A percentile compares a stretch with the other conserved stretches of the same genome.
Evolutionary conservation across 2,888 invertebrate genomes (phyloP).

Genomic region (Mongoloraphidia duomilia): DNA sequence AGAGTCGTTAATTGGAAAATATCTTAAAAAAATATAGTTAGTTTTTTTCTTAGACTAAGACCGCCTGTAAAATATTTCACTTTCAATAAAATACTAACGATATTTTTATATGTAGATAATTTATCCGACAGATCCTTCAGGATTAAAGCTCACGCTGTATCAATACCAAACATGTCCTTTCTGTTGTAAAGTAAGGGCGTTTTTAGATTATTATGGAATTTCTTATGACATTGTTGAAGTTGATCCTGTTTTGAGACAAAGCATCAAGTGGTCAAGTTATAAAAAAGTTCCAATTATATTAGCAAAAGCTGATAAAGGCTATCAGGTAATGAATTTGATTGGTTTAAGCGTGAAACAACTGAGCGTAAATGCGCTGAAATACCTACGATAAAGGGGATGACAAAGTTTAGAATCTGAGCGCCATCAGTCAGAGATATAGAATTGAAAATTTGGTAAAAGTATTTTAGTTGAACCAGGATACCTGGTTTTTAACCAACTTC

Average conservation of each 20-base stretch:
- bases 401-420: background rate
- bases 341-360: background rate
- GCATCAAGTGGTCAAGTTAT: slow-evolving; percentile 86
- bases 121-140: slow-evolving; percentile 47
- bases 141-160: slow-evolving; percentile 72
- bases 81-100: background rate
- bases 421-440: background rate
- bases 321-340: slow-evolving; percentile 36
- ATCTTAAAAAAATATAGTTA: no score
- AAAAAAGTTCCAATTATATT: slow-evolving; percentile 90
- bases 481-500: no score
- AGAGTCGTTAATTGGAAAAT: no score
- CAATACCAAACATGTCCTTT: slow-evolving; percentile 98
- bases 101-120: slow-evolving; percentile 36
- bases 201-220: slow-evolving; percentile 82
- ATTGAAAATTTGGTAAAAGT: background rate
- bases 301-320: slow-evolving; percentile 55
- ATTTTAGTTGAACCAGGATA: background rate
- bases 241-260: slow-evolving; percentile 82
- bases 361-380: background rate
- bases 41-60: background rate
- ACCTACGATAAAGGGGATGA: background rate
- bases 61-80: background rate
- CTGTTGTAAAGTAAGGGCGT: slow-evolving; percentile 87
- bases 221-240: slow-evolving; percentile 95